phyloP scores from a whole-genome alignment of 2,113 vertebrate species.

The Cebidichthys violaceus region DNA sequence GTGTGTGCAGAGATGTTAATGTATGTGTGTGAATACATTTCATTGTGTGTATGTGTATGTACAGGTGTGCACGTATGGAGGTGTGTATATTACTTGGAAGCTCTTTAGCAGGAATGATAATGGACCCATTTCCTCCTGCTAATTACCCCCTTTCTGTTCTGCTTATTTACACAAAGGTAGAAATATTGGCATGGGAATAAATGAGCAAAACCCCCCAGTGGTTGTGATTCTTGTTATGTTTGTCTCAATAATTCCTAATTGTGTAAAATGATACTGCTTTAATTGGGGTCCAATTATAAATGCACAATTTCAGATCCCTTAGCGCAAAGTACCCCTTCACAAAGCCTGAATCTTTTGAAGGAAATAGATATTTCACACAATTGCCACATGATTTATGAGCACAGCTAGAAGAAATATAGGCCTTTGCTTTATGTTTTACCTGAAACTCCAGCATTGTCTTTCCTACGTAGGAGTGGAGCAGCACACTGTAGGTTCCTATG shows the following conservation, averaged over 20 bases:
- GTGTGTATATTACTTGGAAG: conserved; percentile 44
- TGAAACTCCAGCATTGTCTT: conserved; percentile 95
- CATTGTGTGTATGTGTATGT: not conserved
- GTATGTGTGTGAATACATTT: conserved; percentile 7
- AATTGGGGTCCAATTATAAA: conserved; percentile 1
- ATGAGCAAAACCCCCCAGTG: conserved; percentile 7
- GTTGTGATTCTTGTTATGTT: conserved; percentile 6
- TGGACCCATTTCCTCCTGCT: conserved; percentile 59
- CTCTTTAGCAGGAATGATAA: conserved; percentile 50
- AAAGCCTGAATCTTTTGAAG: conserved; percentile 10
- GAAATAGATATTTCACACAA: not conserved
- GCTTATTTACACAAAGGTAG: conserved; percentile 65
- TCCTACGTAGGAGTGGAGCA: conserved; percentile 88
- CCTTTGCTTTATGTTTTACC: conserved; percentile 77
- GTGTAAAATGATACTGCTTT: conserved; percentile 14
- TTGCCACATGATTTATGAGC: conserved; percentile 38
- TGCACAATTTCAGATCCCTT: not conserved
- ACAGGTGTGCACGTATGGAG: not conserved
- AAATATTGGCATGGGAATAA: conserved; percentile 33
- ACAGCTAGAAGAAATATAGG: conserved; percentile 20
- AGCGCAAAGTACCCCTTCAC: not conserved
- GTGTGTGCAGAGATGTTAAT: conserved; percentile 5
- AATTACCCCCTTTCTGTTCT: conserved; percentile 47
- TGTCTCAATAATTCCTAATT: conserved; percentile 18
- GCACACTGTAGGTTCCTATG: conserved; percentile 89